Evolutionary conservation across 2,797 vertebrate genomes (phyloP).

Genomic region (Malacoraja senta): DNA sequence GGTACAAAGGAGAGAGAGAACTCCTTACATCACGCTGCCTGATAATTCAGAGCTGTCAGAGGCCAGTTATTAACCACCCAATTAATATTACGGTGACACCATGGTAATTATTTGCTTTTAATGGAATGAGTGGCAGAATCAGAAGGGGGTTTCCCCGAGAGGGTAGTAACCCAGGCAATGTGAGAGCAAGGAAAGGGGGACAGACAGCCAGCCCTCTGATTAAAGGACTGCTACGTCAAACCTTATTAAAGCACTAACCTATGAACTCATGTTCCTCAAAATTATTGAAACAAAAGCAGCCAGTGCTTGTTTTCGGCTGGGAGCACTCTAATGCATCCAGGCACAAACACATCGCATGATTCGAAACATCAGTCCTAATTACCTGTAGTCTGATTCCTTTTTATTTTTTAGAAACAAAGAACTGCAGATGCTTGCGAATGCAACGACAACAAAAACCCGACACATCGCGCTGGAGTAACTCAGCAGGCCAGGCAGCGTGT

Average conservation of each 20-base stretch:
- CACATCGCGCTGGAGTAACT: no score
- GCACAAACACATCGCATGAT: not conserved
- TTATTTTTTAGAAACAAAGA: no score
- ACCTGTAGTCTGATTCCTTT: not conserved
- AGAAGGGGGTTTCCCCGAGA: slow-evolving; percentile 4
- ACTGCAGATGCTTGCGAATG: no score
- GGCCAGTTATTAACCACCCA: slow-evolving; percentile 28
- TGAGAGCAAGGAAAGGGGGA: not conserved
- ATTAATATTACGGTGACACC: slow-evolving; percentile 22
- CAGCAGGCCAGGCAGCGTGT: no score
- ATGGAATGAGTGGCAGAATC: slow-evolving; percentile 25
- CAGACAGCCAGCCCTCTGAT: not conserved
- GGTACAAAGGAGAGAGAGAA: not conserved
- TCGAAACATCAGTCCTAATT: not conserved
- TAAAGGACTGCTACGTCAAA: not conserved
- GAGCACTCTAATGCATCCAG: not conserved
- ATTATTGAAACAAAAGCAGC: slow-evolving; percentile 1
- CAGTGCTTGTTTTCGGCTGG: not conserved
- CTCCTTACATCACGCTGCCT: slow-evolving; percentile 6
- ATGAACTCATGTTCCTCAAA: not conserved
- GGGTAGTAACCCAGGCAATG: slow-evolving; percentile 18
- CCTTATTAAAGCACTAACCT: slow-evolving; percentile 8
- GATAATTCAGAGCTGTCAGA: slow-evolving; percentile 18
- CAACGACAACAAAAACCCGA: no score
- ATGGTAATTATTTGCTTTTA: slow-evolving; percentile 33